Percentiles rank a stretch among this genome's conserved stretches.
Evolutionary conservation across 2,113 vertebrate genomes (phyloP).

Genomic region (Atractosteus spatula): DNA sequence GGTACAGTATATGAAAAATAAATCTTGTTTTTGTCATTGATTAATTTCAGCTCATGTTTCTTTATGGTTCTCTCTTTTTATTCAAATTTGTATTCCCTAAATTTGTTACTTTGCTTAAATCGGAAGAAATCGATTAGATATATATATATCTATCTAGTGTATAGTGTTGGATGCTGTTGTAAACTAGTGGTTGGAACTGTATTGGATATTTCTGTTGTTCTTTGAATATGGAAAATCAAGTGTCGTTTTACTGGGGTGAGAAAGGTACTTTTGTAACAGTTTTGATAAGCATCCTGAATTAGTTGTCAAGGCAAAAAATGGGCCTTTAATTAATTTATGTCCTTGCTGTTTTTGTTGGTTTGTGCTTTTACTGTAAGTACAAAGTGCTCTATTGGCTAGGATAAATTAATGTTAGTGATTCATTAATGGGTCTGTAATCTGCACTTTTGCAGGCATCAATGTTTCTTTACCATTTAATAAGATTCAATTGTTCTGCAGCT

Average conservation of each 20-base stretch:
- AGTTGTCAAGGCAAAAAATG: not conserved
- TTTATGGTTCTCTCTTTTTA: no score
- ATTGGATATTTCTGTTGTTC: no score
- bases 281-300: not conserved
- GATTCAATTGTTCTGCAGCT: not conserved
- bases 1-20: no score
- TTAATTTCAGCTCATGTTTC: no score
- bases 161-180: no score
- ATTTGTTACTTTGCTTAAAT: no score
- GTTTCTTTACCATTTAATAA: not conserved
- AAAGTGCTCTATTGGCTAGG: not conserved
- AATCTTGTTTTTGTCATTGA: no score
- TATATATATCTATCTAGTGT: no score
- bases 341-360: not conserved
- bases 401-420: slow-evolving; percentile 6
- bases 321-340: not conserved
- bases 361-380: not conserved
- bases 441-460: slow-evolving; percentile 1
- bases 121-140: no score
- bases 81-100: no score
- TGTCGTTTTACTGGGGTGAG: not conserved
- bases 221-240: not conserved
- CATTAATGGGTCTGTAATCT: slow-evolving; percentile 14
- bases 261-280: not conserved
- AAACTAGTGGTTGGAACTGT: no score